Evolutionary conservation across 2,797 vertebrate species (phyloP).

Genomic region (Xiphophorus birchmanni): DNA sequence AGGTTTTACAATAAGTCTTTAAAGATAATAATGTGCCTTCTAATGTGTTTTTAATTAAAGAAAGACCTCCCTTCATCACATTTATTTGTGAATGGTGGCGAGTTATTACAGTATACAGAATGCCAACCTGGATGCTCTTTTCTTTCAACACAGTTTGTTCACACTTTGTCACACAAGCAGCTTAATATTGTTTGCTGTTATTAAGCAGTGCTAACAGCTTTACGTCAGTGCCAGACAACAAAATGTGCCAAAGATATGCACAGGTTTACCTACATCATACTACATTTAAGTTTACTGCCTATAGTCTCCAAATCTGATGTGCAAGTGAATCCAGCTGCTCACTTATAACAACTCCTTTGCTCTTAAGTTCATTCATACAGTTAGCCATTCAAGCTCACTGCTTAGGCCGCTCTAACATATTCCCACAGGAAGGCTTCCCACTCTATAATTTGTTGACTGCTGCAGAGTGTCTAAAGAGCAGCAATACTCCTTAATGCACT

Average conservation of each 20-base stretch:
- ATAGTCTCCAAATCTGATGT: constrained; percentile 43
- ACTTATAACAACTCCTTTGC: constrained; percentile 44
- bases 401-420: constrained; percentile 66
- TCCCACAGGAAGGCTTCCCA: constrained; percentile 69
- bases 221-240: constrained; percentile 15
- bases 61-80: constrained; percentile 24
- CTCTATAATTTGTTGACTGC: constrained; percentile 72
- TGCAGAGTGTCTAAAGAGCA: constrained; percentile 67
- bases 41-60: constrained; percentile 49
- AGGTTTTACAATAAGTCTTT: constrained; percentile 1
- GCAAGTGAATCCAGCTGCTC: constrained; percentile 46
- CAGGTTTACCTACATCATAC: constrained; percentile 28
- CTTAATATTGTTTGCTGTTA: constrained; percentile 8
- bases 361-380: constrained; percentile 60
- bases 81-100: constrained; percentile 15
- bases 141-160: constrained; percentile 6
- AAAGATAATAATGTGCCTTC: constrained; percentile 16
- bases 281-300: constrained; percentile 21
- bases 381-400: constrained; percentile 47
- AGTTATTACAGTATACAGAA: constrained; percentile 32
- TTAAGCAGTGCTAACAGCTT: constrained; percentile 8
- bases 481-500: constrained; percentile 64
- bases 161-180: constrained; percentile 26
- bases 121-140: constrained; percentile 8
- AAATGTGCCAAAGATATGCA: constrained; percentile 17